These are phyloP conservation scores for Sceliomorpha sp. DNA, from an alignment of 2,888 invertebrate genomes.

Conservation along the genomic window DNA sequence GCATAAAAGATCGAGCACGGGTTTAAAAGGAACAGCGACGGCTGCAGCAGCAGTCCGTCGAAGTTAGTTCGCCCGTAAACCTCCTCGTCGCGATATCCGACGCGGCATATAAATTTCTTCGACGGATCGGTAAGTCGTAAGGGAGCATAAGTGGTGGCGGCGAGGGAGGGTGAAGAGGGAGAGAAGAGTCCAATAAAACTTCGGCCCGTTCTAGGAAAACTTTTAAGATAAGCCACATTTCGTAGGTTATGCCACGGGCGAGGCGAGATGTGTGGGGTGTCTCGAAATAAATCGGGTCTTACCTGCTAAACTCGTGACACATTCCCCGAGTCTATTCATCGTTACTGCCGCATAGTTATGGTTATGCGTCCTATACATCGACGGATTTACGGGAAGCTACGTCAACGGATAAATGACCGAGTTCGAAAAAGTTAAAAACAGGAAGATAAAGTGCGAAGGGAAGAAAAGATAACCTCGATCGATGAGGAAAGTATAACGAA, in stretches of 20 bases:
- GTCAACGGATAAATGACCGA: no score
- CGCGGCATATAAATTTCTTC: slow-evolving; percentile 47
- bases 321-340: slow-evolving; percentile 41
- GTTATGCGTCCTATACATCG: no score
- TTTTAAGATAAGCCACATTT: slow-evolving; percentile 54
- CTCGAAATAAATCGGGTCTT: slow-evolving; percentile 53
- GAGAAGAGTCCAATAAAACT: slow-evolving; percentile 55
- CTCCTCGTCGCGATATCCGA: slow-evolving; percentile 18
- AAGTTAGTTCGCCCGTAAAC: slow-evolving; percentile 17
- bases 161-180: no score
- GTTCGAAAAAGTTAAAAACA: no score
- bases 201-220: slow-evolving; percentile 30
- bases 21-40: no score
- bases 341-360: slow-evolving; percentile 35
- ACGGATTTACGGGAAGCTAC: no score
- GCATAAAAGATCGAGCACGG: no score
- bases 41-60: slow-evolving; percentile 14
- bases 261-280: slow-evolving; percentile 48
- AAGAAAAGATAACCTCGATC: no score
- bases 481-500: no score
- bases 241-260: slow-evolving; percentile 34
- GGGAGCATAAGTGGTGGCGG: no score
- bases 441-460: no score
- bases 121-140: slow-evolving; percentile 47
- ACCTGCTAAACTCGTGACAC: slow-evolving; percentile 43